Conservation (phyloP, 1,140 invertebrate species). For the Muscidifurax raptorellus region DNA sequence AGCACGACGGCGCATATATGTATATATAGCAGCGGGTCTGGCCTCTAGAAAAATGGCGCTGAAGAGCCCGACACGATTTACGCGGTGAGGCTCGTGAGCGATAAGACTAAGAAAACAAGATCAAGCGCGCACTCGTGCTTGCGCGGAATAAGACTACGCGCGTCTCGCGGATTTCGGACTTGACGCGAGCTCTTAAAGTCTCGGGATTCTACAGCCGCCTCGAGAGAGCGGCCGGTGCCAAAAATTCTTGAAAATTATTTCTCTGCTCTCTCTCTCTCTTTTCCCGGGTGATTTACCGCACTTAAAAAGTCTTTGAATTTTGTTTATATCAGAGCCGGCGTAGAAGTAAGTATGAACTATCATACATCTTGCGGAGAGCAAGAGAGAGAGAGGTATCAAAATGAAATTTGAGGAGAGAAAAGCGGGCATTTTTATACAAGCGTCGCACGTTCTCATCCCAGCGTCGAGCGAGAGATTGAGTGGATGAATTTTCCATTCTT, state of each 20-base stretch:
- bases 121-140: slow-evolving; percentile 49
- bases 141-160: not conserved
- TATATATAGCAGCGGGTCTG: slow-evolving; percentile 47
- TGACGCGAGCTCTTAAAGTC: slow-evolving; percentile 50
- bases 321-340: slow-evolving; percentile 29
- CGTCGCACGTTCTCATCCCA: slow-evolving; percentile 13
- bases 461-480: slow-evolving; percentile 12
- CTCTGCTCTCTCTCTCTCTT: not conserved
- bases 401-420: slow-evolving; percentile 29
- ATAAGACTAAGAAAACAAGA: slow-evolving; percentile 60
- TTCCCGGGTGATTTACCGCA: slow-evolving; percentile 35
- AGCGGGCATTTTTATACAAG: slow-evolving; percentile 17
- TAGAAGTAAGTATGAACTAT: slow-evolving; percentile 39
- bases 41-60: slow-evolving; percentile 64
- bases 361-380: slow-evolving; percentile 10
- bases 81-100: slow-evolving; percentile 50
- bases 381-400: slow-evolving; percentile 40
- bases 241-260: slow-evolving; percentile 46
- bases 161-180: slow-evolving; percentile 58
- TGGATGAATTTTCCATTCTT: slow-evolving; percentile 31
- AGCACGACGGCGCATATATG: not conserved
- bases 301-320: slow-evolving; percentile 52
- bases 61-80: slow-evolving; percentile 60
- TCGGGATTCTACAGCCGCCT: not conserved
- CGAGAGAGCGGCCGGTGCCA: slow-evolving; percentile 21